phyloP scores from a whole-genome alignment of 2,888 invertebrate species.

The Metalampra italica region DNA sequence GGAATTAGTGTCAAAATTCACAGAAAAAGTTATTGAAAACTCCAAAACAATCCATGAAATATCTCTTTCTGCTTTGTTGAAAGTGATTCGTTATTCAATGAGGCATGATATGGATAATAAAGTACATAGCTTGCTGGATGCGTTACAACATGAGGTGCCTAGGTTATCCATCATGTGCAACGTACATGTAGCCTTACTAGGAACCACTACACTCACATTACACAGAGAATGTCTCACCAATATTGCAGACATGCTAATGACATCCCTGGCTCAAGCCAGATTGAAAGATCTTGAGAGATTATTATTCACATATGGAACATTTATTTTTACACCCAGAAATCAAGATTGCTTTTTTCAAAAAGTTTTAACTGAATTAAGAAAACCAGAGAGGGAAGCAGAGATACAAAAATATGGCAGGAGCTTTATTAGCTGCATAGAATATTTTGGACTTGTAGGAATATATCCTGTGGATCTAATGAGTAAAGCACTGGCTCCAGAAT shows the following conservation, averaged over 20 bases:
- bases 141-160: slow-evolving; percentile 73
- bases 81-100: slow-evolving; percentile 80
- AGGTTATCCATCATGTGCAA: slow-evolving; percentile 80
- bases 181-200: slow-evolving; percentile 82
- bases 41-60: slow-evolving; percentile 80
- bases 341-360: slow-evolving; percentile 50
- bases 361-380: slow-evolving; percentile 69
- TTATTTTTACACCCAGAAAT: slow-evolving; percentile 77
- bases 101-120: slow-evolving; percentile 57
- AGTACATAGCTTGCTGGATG: slow-evolving; percentile 73
- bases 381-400: slow-evolving; percentile 74
- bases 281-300: slow-evolving; percentile 88
- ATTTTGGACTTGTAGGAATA: slow-evolving; percentile 74
- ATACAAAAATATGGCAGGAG: slow-evolving; percentile 77
- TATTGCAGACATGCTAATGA: slow-evolving; percentile 73
- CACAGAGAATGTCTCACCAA: slow-evolving; percentile 50
- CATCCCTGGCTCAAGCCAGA: slow-evolving; percentile 68
- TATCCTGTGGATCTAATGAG: slow-evolving; percentile 80
- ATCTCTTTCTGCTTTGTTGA: slow-evolving; percentile 81
- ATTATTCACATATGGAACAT: slow-evolving; percentile 79
- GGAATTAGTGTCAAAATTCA: slow-evolving; percentile 67
- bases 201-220: slow-evolving; percentile 66
- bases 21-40: slow-evolving; percentile 70
- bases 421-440: slow-evolving; percentile 80
- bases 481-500: slow-evolving; percentile 76